Conservation (phyloP, 2,888 invertebrate species). For the Heteropelma amictum region DNA sequence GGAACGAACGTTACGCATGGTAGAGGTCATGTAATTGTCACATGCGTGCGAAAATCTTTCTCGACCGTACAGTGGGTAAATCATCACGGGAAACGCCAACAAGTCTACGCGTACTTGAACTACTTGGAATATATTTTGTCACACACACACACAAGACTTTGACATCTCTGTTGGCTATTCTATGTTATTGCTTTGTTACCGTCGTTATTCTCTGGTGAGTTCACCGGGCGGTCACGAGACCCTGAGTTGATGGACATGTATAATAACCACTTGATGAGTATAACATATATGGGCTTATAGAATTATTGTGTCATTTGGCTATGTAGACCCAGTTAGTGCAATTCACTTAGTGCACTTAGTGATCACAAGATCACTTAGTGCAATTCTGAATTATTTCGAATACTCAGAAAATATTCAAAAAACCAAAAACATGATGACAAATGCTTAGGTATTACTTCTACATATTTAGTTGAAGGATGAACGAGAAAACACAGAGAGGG, state of each 20-base stretch:
- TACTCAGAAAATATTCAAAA: too few species aligned
- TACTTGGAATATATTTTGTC: slow-evolving; percentile 52
- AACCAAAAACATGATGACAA: too few species aligned
- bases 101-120: slow-evolving; percentile 46
- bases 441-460: too few species aligned
- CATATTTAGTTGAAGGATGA: too few species aligned
- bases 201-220: slow-evolving; percentile 9
- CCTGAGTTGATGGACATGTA: slow-evolving; percentile 6
- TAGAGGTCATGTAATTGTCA: slow-evolving; percentile 53
- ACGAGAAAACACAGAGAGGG: too few species aligned
- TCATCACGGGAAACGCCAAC: not conserved
- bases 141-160: not conserved
- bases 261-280: slow-evolving; percentile 7
- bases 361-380: too few species aligned
- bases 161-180: not conserved
- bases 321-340: too few species aligned
- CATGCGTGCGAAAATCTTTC: slow-evolving; percentile 55
- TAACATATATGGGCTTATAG: slow-evolving; percentile 6
- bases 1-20: slow-evolving; percentile 32
- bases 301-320: slow-evolving; percentile 23
- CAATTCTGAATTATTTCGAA: too few species aligned
- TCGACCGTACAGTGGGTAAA: slow-evolving; percentile 19
- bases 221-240: slow-evolving; percentile 43
- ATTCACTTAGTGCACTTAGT: too few species aligned
- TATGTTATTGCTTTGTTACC: too few species aligned